These are phyloP conservation scores for Scelioninae gen. 2 DNA, from an alignment of 2,888 invertebrate species.

Conservation along the genomic window DNA sequence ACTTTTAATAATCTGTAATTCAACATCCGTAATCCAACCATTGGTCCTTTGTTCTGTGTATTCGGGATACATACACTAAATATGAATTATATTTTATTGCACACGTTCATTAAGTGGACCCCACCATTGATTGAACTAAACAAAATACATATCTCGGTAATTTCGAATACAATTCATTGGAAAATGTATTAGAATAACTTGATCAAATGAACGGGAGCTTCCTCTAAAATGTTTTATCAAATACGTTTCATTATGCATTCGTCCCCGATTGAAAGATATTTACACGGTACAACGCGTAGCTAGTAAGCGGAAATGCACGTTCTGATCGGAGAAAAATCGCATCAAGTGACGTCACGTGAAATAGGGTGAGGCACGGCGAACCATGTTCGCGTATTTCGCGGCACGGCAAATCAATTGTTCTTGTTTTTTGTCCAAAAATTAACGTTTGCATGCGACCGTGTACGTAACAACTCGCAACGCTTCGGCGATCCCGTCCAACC, in stretches of 20 bases:
- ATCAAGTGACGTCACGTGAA: constrained; percentile 60
- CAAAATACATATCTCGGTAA: too few species aligned
- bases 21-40: too few species aligned
- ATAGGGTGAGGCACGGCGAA: constrained; percentile 64
- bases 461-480: constrained; percentile 62
- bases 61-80: too few species aligned
- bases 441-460: constrained; percentile 47
- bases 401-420: constrained; percentile 65
- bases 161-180: too few species aligned
- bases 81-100: too few species aligned
- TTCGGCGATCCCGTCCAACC: constrained; percentile 60
- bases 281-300: constrained; percentile 57
- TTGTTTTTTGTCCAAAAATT: constrained; percentile 60
- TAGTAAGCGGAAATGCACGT: constrained; percentile 63
- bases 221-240: constrained; percentile 37
- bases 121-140: too few species aligned
- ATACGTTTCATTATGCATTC: constrained; percentile 56
- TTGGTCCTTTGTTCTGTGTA: too few species aligned
- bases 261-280: constrained; percentile 56
- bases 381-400: constrained; percentile 64
- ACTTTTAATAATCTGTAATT: too few species aligned
- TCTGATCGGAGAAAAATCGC: constrained; percentile 55
- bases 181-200: too few species aligned
- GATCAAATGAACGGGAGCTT: constrained; percentile 17
- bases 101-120: too few species aligned